phyloP scores from a whole-genome alignment of 92 coral and sea anemone species.

The Nematostella vectensis region DNA sequence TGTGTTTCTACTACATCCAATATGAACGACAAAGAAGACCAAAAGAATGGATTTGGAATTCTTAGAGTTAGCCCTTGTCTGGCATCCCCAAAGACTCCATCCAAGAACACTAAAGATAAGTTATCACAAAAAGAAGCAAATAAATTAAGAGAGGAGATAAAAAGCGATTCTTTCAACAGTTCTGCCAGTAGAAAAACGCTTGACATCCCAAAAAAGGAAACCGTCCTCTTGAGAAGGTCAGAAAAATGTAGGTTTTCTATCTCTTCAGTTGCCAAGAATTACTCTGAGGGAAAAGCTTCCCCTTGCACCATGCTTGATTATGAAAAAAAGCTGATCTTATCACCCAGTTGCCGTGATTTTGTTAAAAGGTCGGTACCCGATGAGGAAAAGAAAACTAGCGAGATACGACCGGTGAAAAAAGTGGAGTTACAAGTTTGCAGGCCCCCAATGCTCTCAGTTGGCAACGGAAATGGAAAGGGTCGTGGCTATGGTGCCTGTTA shows the following conservation, averaged over 20 bases:
- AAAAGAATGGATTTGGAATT: constrained; percentile 18
- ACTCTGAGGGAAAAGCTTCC: too few species aligned
- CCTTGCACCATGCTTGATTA: too few species aligned
- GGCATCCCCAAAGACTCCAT: not conserved
- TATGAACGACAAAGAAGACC: not conserved
- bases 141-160: not conserved
- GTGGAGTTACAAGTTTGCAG: constrained; percentile 11
- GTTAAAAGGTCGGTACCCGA: too few species aligned
- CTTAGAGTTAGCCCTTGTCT: constrained; percentile 70
- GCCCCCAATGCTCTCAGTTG: not conserved
- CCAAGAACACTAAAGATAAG: too few species aligned
- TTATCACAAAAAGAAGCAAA: not conserved
- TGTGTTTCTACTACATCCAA: constrained; percentile 19
- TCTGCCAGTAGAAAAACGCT: not conserved
- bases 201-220: not conserved
- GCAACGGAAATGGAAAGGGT: too few species aligned
- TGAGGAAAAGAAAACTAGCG: constrained; percentile 3
- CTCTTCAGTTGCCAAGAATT: too few species aligned
- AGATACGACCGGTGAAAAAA: constrained; percentile 19
- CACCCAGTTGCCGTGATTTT: too few species aligned
- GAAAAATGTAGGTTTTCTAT: not conserved
- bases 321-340: too few species aligned
- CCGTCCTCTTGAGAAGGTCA: not conserved
- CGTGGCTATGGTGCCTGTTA: too few species aligned
- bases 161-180: not conserved